Conservation (phyloP, 2,888 invertebrate genomes). For the Antitype chi region DNA sequence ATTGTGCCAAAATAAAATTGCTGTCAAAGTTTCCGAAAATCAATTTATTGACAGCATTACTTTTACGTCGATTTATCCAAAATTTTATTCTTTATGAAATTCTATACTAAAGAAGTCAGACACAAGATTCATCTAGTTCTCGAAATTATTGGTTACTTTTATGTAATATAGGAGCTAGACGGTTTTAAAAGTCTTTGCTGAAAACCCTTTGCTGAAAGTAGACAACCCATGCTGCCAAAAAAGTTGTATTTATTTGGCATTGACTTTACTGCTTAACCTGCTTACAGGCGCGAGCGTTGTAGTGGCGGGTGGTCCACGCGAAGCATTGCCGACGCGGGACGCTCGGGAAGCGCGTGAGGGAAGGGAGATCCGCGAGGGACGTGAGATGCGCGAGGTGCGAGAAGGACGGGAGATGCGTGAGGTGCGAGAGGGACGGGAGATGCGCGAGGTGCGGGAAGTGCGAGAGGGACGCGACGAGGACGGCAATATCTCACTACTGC, state of each 20-base stretch:
- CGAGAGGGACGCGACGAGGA: slow-evolving; percentile 86
- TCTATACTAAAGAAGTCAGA: too few relatives aligned
- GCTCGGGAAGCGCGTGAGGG: slow-evolving; percentile 47
- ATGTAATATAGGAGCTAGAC: too few relatives aligned
- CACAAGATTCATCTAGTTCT: too few relatives aligned
- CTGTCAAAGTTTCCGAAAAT: not conserved
- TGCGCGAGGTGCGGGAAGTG: slow-evolving; percentile 52
- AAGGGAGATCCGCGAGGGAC: slow-evolving; percentile 74
- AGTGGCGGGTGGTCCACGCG: slow-evolving; percentile 46
- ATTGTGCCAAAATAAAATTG: not conserved
- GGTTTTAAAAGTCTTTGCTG: too few relatives aligned
- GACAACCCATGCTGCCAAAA: not conserved
- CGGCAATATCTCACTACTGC: slow-evolving; percentile 93
- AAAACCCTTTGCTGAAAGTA: not conserved
- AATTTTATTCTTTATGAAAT: too few relatives aligned
- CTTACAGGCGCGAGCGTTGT: slow-evolving; percentile 50
- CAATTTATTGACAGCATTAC: not conserved
- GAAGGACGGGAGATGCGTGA: slow-evolving; percentile 76
- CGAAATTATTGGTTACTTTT: too few relatives aligned
- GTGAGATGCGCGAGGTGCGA: slow-evolving; percentile 23
- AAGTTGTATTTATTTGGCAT: not conserved
- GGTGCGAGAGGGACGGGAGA: slow-evolving; percentile 64
- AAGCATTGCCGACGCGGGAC: slow-evolving; percentile 31
- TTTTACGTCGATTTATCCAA: too few relatives aligned
- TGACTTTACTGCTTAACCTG: not conserved